Evolutionary conservation across 2,888 invertebrate species (phyloP), one percentile per base, ranked within the genome.

Genomic region (Aromia moschata): DNA sequence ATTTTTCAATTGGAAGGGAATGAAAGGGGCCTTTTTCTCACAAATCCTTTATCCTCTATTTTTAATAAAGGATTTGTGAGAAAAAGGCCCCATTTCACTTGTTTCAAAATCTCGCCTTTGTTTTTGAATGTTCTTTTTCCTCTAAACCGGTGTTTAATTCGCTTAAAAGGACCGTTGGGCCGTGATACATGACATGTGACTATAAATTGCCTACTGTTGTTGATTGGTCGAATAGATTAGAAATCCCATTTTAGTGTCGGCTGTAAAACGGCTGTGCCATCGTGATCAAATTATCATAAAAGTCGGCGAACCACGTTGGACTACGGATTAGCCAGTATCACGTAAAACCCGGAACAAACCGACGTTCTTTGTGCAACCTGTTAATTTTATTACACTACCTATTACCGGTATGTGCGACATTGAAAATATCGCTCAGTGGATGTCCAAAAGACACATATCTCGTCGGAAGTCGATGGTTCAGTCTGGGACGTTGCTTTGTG

Each of bases 141-240:
- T 37, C 2, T 14, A 37, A 37, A n/a, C n/a, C n/a, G n/a, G n/a
- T n/a, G 17, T 40, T 40, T 17, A 40, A 9, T 18, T 18, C 3
- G 17, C 17, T 17, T 40, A 17, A 40, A 40, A 17, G 17, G 17
- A 10, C 17, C 10, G n/a, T 4, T 10, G 16, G 16, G 17, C n/a
- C 7, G 25, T 16, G 11, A 17, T 40, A 9, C 4, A 43, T 43
- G 43, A 20, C 3, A 12, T 25, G 5, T 25, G 43, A 12, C 43
- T 20, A 43, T 25, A 43, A 18, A 43, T 43, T 43, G 11, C 43
- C 1, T 25, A 14, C 7, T 25, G 43, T 17, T 20, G 17, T 43
- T 43, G 43, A 43, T 25, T 43, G 43, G 43, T 43, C 4, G 20
- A n/a, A 20, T 43, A 25, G 43, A 43, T 20, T 43, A 43, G 20